Percentiles rank a stretch among this genome's conserved stretches.
phyloP scores from a whole-genome alignment of 2,888 invertebrate species.

The Drosophila subsilvestris region DNA sequence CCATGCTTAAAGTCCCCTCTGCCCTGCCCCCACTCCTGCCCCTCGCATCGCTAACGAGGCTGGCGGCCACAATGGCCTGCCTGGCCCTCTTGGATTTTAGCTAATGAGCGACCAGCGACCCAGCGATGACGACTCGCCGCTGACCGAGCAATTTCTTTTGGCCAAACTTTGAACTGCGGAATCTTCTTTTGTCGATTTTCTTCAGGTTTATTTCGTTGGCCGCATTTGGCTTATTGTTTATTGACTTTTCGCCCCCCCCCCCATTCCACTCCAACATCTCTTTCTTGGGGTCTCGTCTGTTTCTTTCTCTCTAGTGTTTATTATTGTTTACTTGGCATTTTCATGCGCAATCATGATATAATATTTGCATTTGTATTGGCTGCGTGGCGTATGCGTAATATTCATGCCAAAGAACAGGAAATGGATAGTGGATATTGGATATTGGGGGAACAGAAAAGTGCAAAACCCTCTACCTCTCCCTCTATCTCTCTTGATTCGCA shows the following conservation, averaged over 20 bases:
- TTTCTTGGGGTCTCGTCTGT: not conserved
- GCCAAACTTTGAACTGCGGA: constrained; percentile 71
- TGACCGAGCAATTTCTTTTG: constrained; percentile 59
- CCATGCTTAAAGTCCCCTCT: constrained; percentile 14
- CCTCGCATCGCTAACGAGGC: constrained; percentile 44
- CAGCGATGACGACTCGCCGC: constrained; percentile 25
- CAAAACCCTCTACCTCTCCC: not conserved
- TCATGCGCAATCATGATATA: constrained; percentile 68
- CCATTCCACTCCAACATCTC: constrained; percentile 2
- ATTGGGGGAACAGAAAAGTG: constrained; percentile 8
- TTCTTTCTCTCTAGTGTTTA: constrained; percentile 16
- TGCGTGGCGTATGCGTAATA: constrained; percentile 70
- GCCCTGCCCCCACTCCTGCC: too few species aligned
- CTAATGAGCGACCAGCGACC: constrained; percentile 62
- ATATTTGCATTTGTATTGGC: constrained; percentile 68
- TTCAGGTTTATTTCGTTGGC: constrained; percentile 20
- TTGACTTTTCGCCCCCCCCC: constrained; percentile 30
- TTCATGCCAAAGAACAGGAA: constrained; percentile 60
- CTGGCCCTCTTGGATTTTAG: constrained; percentile 29
- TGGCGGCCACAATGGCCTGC: constrained; percentile 33
- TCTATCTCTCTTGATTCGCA: constrained; percentile 1
- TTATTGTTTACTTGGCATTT: constrained; percentile 36
- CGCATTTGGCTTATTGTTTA: constrained; percentile 46
- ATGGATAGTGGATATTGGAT: constrained; percentile 29
- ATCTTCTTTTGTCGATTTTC: constrained; percentile 1